Evolutionary conservation across 1,140 invertebrate species (phyloP).

Genomic region (Philaenus spumarius): DNA sequence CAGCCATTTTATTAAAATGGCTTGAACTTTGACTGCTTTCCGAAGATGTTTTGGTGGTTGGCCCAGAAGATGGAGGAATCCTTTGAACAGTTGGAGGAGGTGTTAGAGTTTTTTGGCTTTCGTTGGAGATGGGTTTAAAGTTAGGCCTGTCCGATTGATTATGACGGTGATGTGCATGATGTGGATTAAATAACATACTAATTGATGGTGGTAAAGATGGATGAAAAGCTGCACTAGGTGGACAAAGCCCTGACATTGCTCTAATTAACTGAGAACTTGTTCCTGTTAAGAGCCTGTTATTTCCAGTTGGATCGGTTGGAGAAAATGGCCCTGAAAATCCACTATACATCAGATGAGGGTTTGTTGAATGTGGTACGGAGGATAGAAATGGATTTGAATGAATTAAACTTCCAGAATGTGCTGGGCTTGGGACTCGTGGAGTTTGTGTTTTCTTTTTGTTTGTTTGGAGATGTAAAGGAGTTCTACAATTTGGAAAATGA

Average conservation of each 20-base stretch:
- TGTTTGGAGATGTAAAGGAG: neutral
- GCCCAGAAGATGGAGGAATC: constrained; percentile 20
- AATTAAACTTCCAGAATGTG: constrained; percentile 14
- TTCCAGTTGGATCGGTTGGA: constrained; percentile 17
- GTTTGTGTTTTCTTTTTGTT: neutral
- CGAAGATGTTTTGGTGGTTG: neutral
- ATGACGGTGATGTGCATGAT: constrained; percentile 20
- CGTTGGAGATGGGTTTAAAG: constrained; percentile 11
- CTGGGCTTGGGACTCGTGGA: constrained; percentile 20
- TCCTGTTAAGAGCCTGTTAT: neutral
- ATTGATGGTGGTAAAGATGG: constrained; percentile 31
- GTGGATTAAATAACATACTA: constrained; percentile 31
- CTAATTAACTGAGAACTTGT: constrained; percentile 27
- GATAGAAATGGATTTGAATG: constrained; percentile 18
- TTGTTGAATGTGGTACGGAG: constrained; percentile 3
- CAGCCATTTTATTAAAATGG: no score
- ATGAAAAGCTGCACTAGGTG: constrained; percentile 27
- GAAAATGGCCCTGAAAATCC: constrained; percentile 12
- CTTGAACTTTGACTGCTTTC: no score
- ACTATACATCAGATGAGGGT: constrained; percentile 18
- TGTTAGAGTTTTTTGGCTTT: constrained; percentile 7
- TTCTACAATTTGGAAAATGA: constrained; percentile 13
- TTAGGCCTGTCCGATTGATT: constrained; percentile 11
- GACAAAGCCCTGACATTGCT: constrained; percentile 28
- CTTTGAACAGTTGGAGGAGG: constrained; percentile 25